Conservation (phyloP, 2,888 invertebrate species). For the Lithodes maja region DNA sequence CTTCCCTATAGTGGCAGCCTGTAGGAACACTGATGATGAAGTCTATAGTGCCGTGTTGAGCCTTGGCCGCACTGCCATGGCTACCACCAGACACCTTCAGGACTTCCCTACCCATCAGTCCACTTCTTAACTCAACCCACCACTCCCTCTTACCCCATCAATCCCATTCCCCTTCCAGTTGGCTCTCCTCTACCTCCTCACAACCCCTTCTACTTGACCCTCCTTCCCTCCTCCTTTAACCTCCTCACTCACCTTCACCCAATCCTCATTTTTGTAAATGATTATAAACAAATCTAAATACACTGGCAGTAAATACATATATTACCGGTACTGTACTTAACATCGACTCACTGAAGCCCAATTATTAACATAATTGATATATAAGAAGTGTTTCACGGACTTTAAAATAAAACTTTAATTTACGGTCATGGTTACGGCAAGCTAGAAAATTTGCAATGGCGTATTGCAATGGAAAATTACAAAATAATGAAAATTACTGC, state of each 20-base stretch:
- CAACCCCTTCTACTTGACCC: conserved; percentile 6
- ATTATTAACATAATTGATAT: conserved; percentile 36
- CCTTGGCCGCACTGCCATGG: conserved; percentile 50
- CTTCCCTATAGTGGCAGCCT: conserved; percentile 50
- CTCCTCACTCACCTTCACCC: conserved; percentile 34
- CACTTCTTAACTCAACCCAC: too few species aligned
- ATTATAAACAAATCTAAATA: neutral
- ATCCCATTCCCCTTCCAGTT: neutral
- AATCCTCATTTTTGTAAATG: neutral
- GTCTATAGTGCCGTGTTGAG: conserved; percentile 62
- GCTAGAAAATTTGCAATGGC: conserved; percentile 48
- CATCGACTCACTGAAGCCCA: conserved; percentile 30
- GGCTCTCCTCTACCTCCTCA: neutral
- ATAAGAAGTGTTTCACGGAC: conserved; percentile 19
- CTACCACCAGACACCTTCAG: neutral
- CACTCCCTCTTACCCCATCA: too few species aligned
- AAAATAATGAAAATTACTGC: conserved; percentile 32
- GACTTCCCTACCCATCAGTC: too few species aligned
- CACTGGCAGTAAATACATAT: neutral
- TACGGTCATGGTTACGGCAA: conserved; percentile 59
- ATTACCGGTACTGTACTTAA: neutral
- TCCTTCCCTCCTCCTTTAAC: neutral
- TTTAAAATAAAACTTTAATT: conserved; percentile 43
- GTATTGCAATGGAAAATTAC: conserved; percentile 5
- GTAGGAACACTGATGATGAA: conserved; percentile 59